Evolutionary conservation across 1,140 invertebrate genomes (phyloP).

Genomic region (Rhyzopertha dominica): DNA sequence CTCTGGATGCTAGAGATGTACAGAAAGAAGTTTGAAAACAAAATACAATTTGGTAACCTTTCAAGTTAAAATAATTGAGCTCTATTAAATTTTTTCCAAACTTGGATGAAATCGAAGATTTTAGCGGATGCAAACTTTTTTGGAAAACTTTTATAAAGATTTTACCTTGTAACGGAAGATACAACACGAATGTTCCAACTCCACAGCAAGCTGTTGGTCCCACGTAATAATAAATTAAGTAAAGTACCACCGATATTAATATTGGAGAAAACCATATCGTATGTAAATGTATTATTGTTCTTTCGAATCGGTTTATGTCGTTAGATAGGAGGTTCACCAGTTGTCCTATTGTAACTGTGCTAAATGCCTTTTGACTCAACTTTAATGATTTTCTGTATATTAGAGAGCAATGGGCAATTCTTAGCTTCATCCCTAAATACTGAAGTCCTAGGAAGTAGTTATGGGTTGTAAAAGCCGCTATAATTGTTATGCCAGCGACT

Average conservation of each 20-base stretch:
- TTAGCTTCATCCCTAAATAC: conserved; percentile 75
- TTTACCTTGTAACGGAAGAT: conserved; percentile 80
- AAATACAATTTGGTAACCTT: too few species aligned
- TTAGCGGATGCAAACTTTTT: too few species aligned
- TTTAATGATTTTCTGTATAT: conserved; percentile 76
- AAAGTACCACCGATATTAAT: background rate
- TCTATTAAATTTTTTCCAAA: too few species aligned
- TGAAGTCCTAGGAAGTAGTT: conserved; percentile 70
- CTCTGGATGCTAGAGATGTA: too few species aligned
- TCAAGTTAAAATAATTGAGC: too few species aligned
- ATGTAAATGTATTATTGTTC: conserved; percentile 61
- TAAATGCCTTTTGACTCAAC: conserved; percentile 66
- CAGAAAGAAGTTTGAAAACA: too few species aligned
- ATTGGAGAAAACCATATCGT: conserved; percentile 74
- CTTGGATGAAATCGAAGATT: too few species aligned
- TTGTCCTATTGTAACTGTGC: conserved; percentile 70
- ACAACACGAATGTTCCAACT: conserved; percentile 69
- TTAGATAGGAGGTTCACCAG: conserved; percentile 80
- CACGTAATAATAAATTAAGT: conserved; percentile 70
- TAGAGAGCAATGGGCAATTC: conserved; percentile 72
- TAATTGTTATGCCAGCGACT: too few species aligned
- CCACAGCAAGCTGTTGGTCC: conserved; percentile 71
- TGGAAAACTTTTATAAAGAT: too few species aligned
- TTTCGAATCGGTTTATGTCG: conserved; percentile 66
- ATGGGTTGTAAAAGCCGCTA: too few species aligned